Conservation (phyloP, 2,797 vertebrate species). For the Gymnothorax javanicus region DNA sequence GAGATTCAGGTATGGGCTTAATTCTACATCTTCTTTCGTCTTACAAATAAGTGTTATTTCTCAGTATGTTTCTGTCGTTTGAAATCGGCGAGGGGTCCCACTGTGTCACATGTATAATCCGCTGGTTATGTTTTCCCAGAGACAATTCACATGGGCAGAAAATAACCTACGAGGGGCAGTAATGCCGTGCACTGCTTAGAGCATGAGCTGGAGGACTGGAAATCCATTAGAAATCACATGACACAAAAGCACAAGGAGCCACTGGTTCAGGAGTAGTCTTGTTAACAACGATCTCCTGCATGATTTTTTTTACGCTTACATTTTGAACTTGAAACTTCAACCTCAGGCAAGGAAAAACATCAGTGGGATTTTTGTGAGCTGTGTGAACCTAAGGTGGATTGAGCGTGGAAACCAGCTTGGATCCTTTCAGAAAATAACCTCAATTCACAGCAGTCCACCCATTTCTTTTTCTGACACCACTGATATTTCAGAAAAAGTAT, state of each 20-base stretch:
- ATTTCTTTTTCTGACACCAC: conserved; percentile 41
- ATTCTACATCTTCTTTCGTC: background rate
- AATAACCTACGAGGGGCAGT: background rate
- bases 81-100: background rate
- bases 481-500: conserved; percentile 52
- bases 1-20: background rate
- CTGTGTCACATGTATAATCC: background rate
- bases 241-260: background rate
- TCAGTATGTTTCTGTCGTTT: background rate
- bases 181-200: background rate
- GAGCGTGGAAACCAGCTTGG: conserved; percentile 31
- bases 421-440: conserved; percentile 43
- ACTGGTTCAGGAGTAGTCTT: background rate
- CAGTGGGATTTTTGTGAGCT: background rate
- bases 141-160: background rate
- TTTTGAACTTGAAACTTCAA: background rate
- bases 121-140: background rate
- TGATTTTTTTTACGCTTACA: background rate
- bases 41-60: background rate
- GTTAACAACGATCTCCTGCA: background rate
- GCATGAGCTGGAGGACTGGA: background rate
- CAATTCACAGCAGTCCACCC: conserved; percentile 23
- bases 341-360: background rate
- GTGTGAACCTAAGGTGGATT: conserved; percentile 17
- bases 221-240: background rate